Evolutionary conservation across 2,113 vertebrate species (phyloP).

Genomic region (Hoplias malabaricus): DNA sequence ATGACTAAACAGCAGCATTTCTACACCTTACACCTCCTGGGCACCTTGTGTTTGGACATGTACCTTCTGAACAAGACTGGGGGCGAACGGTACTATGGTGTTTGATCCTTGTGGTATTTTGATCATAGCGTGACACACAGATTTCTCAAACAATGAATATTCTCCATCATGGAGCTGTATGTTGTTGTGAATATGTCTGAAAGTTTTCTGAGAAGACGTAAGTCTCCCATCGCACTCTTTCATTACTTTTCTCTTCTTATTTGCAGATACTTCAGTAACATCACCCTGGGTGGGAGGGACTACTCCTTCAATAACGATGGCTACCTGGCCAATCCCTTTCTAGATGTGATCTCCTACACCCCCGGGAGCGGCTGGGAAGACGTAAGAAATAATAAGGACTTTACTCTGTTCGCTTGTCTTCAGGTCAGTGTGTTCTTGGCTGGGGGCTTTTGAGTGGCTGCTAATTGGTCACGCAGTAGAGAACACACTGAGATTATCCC

Average conservation of each 20-base stretch:
- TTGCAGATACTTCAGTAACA: conserved; percentile 91
- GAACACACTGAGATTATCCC: not conserved
- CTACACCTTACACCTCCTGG: too few relatives aligned
- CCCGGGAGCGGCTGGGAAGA: conserved; percentile 91
- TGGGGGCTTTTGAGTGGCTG: not conserved
- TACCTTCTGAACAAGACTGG: too few relatives aligned
- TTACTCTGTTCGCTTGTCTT: not conserved
- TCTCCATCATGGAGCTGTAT: too few relatives aligned
- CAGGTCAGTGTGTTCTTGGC: conserved; percentile 2
- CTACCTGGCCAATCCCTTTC: conserved; percentile 89
- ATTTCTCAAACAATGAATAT: too few relatives aligned
- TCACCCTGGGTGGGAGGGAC: conserved; percentile 88
- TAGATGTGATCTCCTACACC: conserved; percentile 91
- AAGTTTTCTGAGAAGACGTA: too few relatives aligned
- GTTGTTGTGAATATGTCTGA: too few relatives aligned
- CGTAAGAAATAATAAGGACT: conserved; percentile 74
- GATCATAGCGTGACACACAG: too few relatives aligned
- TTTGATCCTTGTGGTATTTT: too few relatives aligned
- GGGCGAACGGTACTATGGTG: too few relatives aligned
- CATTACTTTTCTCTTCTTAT: not conserved
- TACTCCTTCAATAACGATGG: conserved; percentile 92
- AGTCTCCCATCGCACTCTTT: conserved; percentile 23
- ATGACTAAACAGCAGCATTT: too few relatives aligned
- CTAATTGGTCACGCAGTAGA: not conserved
- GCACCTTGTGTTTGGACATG: too few relatives aligned